A percentile compares a stretch with the other conserved stretches of the same genome.
Evolutionary conservation across 2,888 invertebrate species (phyloP).

Genomic region (Pristionchus entomophagus): DNA sequence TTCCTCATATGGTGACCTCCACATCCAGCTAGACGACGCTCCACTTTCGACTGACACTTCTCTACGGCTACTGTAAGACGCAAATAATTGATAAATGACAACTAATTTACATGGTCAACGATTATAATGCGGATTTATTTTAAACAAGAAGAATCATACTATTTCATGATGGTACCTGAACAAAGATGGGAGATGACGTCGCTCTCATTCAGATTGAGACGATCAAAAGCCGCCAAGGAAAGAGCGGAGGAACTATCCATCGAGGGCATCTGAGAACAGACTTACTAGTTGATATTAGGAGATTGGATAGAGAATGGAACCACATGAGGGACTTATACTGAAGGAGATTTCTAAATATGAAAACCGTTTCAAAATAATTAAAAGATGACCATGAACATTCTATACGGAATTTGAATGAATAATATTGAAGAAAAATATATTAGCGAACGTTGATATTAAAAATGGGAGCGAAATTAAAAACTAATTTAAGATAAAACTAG

Average conservation of each 20-base stretch:
- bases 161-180: conserved; percentile 15
- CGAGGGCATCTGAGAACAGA: conserved; percentile 15
- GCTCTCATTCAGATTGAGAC: conserved; percentile 47
- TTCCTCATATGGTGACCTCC: conserved; percentile 65
- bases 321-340: no score
- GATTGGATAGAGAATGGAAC: no score
- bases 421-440: no score
- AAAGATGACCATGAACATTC: no score
- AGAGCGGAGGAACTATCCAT: conserved; percentile 18
- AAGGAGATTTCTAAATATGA: no score
- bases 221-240: conserved; percentile 30
- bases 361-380: no score
- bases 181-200: conserved; percentile 48
- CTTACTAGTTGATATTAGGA: no score
- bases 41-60: conserved; percentile 63
- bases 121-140: background rate
- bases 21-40: conserved; percentile 63
- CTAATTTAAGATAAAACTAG: no score
- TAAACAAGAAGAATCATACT: background rate
- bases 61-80: conserved; percentile 56
- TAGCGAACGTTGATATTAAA: no score
- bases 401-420: no score
- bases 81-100: background rate
- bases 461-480: no score
- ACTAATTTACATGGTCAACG: background rate